phyloP scores from a whole-genome alignment of 1,140 invertebrate genomes.

The Drosophila nebulosa region DNA sequence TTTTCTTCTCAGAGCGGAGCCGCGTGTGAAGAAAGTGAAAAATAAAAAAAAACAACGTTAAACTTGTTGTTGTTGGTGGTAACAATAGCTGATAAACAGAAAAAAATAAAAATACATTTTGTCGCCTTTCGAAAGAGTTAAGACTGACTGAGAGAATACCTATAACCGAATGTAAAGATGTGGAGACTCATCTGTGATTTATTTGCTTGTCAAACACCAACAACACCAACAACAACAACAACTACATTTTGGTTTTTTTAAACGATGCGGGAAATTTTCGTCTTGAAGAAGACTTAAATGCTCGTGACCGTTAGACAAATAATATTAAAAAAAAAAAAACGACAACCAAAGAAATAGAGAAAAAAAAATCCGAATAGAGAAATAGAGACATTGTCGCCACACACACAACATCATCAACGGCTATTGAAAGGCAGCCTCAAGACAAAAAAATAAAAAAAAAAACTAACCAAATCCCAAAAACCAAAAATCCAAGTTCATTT shows the following conservation, averaged over 20 bases:
- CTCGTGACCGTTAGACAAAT: slow-evolving; percentile 77
- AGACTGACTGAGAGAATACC: slow-evolving; percentile 12
- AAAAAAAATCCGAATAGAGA: slow-evolving; percentile 54
- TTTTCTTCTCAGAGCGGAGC: slow-evolving; percentile 58
- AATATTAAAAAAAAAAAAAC: slow-evolving; percentile 77
- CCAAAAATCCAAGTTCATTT: slow-evolving; percentile 31
- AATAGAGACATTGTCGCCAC: slow-evolving; percentile 75
- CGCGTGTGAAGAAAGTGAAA: slow-evolving; percentile 63
- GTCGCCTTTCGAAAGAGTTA: slow-evolving; percentile 58
- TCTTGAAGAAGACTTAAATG: slow-evolving; percentile 57
- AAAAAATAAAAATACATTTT: slow-evolving; percentile 67
- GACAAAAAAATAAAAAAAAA: slow-evolving; percentile 46
- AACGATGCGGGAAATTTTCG: slow-evolving; percentile 75
- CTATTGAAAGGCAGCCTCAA: slow-evolving; percentile 60
- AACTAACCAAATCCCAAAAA: background rate
- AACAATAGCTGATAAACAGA: slow-evolving; percentile 72
- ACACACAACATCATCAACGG: slow-evolving; percentile 71
- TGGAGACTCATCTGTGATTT: slow-evolving; percentile 54
- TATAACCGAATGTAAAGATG: background rate
- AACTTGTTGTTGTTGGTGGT: slow-evolving; percentile 38
- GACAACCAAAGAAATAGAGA: slow-evolving; percentile 27
- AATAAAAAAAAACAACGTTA: slow-evolving; percentile 48
- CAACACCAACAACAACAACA: slow-evolving; percentile 63
- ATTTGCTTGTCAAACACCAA: slow-evolving; percentile 70
- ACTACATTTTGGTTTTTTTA: slow-evolving; percentile 62